Base-by-base conservation (phyloP, 1,140 invertebrate species). In the Dendroctonus valens region DNA sequence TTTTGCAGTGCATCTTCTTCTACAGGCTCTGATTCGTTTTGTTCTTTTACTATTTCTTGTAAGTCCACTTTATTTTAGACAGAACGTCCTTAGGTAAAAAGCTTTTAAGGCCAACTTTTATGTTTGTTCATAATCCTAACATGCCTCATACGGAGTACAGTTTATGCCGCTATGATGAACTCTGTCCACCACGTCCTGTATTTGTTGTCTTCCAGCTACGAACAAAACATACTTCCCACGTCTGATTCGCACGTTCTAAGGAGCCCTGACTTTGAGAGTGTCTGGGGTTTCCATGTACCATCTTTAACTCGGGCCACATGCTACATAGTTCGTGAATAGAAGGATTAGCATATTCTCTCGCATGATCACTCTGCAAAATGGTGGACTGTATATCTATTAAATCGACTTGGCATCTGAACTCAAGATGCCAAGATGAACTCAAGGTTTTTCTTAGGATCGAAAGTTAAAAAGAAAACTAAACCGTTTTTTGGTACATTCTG, bases 321-420 rank as follows among this genome's bases (percentile, higher is more conserved):
- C 7, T 15, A 14, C 67, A 67, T 55, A 78, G 67, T 41, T 79
- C 69, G 37, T 70, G 38, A n/a, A 80, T 74, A 57, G 81, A 68
- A 70, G 73, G 65, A 53, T 77, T 69, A 8, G 72, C 70, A 64
- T 76, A 77, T 26, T 75, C 70, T 38, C 72, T 62, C 40, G 74
- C 77, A 59, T 77, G 78, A 7, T 64, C 70, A 50, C 41, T 14
- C 7, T 78, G 75, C 51, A 78, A 62, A 42, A 79, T 73, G 15
- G 57, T 54, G n/a, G 78, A 60, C 42, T 70, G 70, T 46, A 66
- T 59, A 40, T 73, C 66, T 8, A 72, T 70, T 12, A 79, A 54
- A 57, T 79, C 78, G 42, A 78, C 71, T 70, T 78, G 73, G 48
- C 75, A 76, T 63, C 72, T 14, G 39, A 50, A 42, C 73, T 5